Conservation (phyloP, 2,888 invertebrate species). For the Hesperia comma region DNA sequence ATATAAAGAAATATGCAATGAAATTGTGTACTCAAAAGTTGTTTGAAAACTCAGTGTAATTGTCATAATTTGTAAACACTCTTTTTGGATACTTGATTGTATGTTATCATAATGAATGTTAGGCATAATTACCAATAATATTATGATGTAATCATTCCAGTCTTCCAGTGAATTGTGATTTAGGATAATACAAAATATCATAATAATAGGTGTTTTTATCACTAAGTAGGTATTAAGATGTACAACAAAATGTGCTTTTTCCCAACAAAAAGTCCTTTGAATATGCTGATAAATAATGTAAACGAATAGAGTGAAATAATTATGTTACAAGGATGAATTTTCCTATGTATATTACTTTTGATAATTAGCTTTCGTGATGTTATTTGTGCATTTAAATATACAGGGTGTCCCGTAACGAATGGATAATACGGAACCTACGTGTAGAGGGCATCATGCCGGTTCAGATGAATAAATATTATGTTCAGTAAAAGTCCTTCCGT, state of each 20-base stretch:
- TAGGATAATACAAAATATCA: constrained; percentile 18
- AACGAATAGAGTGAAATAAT: neutral
- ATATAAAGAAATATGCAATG: neutral
- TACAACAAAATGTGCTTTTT: neutral
- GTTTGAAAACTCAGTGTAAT: neutral
- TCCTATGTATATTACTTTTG: neutral
- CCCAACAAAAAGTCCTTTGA: too few relatives aligned
- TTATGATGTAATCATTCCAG: constrained; percentile 57
- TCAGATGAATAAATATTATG: too few relatives aligned
- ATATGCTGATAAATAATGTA: neutral
- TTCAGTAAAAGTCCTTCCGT: too few relatives aligned
- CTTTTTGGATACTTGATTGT: neutral
- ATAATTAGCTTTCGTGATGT: neutral
- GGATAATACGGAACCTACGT: too few relatives aligned
- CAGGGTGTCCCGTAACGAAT: too few relatives aligned
- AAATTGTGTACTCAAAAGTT: neutral
- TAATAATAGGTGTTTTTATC: neutral
- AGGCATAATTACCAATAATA: constrained; percentile 6
- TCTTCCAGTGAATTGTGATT: constrained; percentile 70
- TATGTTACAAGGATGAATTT: neutral
- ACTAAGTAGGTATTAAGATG: neutral
- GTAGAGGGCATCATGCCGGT: too few relatives aligned
- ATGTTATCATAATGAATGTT: neutral
- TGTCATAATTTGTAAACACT: neutral
- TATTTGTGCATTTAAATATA: constrained; percentile 1